These are phyloP conservation scores for Butorides virescens DNA, from an alignment of 2,113 vertebrate species.

Conservation along the genomic window DNA sequence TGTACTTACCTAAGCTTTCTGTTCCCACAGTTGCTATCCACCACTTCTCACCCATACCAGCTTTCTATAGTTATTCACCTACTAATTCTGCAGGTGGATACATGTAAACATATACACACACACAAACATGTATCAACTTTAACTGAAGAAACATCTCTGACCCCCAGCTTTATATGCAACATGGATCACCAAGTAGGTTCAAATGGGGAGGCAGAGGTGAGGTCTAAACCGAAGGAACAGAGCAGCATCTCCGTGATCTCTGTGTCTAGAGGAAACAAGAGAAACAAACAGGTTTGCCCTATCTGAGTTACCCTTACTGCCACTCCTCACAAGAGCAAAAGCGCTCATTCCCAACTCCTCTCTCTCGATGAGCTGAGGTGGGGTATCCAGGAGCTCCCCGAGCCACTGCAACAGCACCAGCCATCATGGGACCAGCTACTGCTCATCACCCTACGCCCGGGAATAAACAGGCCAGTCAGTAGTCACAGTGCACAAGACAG, in stretches of 20 bases:
- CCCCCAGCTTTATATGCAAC: background rate
- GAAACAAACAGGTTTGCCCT: background rate
- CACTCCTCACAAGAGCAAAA: background rate
- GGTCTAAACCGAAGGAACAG: background rate
- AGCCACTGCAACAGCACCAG: background rate
- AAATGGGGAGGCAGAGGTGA: background rate
- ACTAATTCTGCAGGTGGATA: background rate
- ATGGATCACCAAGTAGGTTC: background rate
- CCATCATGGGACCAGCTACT: background rate
- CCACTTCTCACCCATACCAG: background rate
- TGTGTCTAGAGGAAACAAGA: background rate
- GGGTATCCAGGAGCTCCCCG: rapidly evolving
- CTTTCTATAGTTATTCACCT: background rate
- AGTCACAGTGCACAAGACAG: background rate
- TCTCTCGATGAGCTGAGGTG: background rate
- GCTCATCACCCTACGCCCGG: too few species aligned
- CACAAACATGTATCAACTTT: background rate
- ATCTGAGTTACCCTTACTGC: background rate
- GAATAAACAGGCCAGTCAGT: background rate
- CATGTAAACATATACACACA: background rate
- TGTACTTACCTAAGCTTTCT: background rate
- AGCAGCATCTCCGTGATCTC: background rate
- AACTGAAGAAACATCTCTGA: background rate
- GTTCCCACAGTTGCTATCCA: background rate
- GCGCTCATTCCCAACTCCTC: background rate